Evolutionary conservation across 2,888 invertebrate genomes (phyloP).

Genomic region (Idaea straminata): DNA sequence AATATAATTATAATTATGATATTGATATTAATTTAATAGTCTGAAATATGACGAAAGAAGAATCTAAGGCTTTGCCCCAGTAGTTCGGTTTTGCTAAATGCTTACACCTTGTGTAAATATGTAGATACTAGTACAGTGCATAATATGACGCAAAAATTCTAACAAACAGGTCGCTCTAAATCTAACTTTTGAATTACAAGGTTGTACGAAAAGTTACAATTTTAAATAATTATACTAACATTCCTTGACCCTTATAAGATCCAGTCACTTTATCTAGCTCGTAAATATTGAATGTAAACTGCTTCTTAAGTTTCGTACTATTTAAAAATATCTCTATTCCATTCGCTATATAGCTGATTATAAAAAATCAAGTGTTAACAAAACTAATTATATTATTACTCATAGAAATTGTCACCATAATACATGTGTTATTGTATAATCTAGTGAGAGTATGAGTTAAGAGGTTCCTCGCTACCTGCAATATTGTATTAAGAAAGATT

Average conservation of each 20-base stretch:
- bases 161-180: background rate
- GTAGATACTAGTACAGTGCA: too few relatives aligned
- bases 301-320: background rate
- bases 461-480: background rate
- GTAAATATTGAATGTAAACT: background rate
- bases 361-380: background rate
- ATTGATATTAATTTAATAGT: too few relatives aligned
- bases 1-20: too few relatives aligned
- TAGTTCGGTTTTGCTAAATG: too few relatives aligned
- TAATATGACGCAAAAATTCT: background rate
- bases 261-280: background rate
- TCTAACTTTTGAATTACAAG: background rate
- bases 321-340: too few relatives aligned
- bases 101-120: too few relatives aligned
- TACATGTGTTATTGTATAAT: background rate
- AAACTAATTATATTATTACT: too few relatives aligned
- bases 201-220: background rate
- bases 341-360: background rate
- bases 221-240: background rate
- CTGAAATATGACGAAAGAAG: too few relatives aligned
- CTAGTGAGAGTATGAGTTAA: background rate
- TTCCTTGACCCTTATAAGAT: background rate
- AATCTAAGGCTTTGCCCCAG: too few relatives aligned
- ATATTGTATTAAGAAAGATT: background rate
- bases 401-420: background rate